Conservation (phyloP, 1,140 invertebrate species). For the Homarus americanus region DNA sequence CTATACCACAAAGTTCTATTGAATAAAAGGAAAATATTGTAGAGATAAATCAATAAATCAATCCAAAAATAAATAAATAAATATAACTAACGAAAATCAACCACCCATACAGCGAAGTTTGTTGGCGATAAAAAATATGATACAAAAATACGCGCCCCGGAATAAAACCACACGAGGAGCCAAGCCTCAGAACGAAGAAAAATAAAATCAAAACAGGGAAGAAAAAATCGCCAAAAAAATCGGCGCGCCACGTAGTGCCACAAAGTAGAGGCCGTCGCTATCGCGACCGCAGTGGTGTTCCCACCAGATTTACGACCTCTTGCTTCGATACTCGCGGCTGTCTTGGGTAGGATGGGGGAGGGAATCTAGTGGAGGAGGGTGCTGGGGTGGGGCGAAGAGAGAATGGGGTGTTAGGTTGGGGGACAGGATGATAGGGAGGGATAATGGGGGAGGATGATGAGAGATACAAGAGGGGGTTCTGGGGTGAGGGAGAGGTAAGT, state of each 20-base stretch:
- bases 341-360: too few relatives aligned
- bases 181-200: too few relatives aligned
- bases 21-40: too few relatives aligned
- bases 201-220: not conserved
- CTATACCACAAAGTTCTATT: too few relatives aligned
- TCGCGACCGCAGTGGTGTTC: not conserved
- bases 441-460: not conserved
- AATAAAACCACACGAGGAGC: too few relatives aligned
- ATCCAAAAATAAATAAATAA: too few relatives aligned
- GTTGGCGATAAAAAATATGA: too few relatives aligned
- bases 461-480: not conserved
- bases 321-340: not conserved
- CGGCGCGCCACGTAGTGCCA: not conserved
- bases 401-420: not conserved
- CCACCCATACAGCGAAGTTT: too few relatives aligned
- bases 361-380: not conserved
- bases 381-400: not conserved
- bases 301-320: constrained; percentile 8
- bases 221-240: not conserved
- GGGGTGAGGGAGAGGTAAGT: too few relatives aligned
- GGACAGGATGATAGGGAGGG: not conserved
- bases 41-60: too few relatives aligned
- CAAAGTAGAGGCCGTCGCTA: not conserved
- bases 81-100: too few relatives aligned
- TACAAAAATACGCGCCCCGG: too few relatives aligned